Evolutionary conservation across 2,113 vertebrate species (phyloP), one percentile per base, ranked within the genome.

Genomic region (Ciconia stormi): DNA sequence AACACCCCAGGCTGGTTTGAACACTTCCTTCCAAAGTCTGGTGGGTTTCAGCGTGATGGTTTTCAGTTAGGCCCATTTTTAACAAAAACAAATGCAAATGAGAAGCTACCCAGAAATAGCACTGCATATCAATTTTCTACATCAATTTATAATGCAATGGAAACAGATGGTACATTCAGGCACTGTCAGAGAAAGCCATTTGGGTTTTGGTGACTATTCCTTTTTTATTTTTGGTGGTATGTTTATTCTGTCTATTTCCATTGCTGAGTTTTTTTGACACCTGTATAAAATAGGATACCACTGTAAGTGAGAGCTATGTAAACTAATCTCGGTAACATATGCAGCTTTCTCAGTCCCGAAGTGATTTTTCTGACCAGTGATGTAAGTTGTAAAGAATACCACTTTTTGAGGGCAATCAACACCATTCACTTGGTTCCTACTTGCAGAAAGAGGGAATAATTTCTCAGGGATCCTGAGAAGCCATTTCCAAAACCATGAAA

Each of bases 151-250:
- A 96, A 84, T 46, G 93, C 92, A 93, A 90, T 65, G 36, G 85
- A 96, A 96, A 95, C 96, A 97, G 95, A 97, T 96, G 92, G 89
- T 40, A 89, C 77, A 89, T 94, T 93, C 90, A 95, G 71, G 69
- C 89, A 65, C 65, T 40, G 65, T 89, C 89, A 94, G 73, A 79
- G 77, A 93, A 91, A 95, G 80, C 67, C 76, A 50, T 89, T 95
- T 87, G 83, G 23, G 72, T 69, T 92, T 84, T 89, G 86, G 86
- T 92, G 44, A 76, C 61, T 91, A 65, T 79, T 87, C 30, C 13
- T 83, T 69, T 70, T 86, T 89, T 83, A 19, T 52, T 84, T 95
- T 72, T 65, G 47, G 59, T 59, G 55, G 29, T 59, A 25, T 89
- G 74, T 91, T 95, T 96, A 63, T 65, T 79, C 62, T 86, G 61